Percentiles rank a stretch among this genome's conserved stretches.
Evolutionary conservation across 1,140 invertebrate species (phyloP).

Genomic region (Drosophila bocki): DNA sequence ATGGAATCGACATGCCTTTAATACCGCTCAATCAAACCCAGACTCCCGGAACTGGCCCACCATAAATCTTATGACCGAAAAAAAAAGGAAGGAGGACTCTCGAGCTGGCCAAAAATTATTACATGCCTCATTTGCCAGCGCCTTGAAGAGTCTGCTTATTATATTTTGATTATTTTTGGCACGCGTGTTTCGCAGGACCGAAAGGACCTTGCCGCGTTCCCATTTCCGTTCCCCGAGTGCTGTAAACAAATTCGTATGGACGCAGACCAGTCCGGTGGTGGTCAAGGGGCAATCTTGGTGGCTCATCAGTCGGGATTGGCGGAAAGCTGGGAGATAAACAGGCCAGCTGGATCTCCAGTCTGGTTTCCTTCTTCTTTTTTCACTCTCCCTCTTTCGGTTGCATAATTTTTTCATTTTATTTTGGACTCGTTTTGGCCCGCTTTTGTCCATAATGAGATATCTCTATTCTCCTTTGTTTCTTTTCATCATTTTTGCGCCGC

Average conservation of each 20-base stretch:
- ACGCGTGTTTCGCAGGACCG: slow-evolving; percentile 53
- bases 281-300: slow-evolving; percentile 18
- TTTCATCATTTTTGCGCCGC: slow-evolving; percentile 65
- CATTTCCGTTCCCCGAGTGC: slow-evolving; percentile 24
- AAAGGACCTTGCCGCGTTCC: slow-evolving; percentile 15
- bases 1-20: neutral
- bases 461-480: slow-evolving; percentile 81
- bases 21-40: slow-evolving; percentile 14
- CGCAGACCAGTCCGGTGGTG: slow-evolving; percentile 26
- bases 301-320: slow-evolving; percentile 19
- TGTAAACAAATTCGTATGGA: slow-evolving; percentile 78
- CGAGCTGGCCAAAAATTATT: slow-evolving; percentile 61
- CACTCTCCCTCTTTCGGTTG: slow-evolving; percentile 39
- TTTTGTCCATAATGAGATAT: slow-evolving; percentile 83
- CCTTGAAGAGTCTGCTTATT: slow-evolving; percentile 77
- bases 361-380: neutral
- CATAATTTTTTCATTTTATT: slow-evolving; percentile 83
- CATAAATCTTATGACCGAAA: slow-evolving; percentile 45
- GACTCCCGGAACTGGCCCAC: slow-evolving; percentile 11
- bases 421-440: slow-evolving; percentile 61
- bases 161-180: slow-evolving; percentile 79
- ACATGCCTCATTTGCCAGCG: slow-evolving; percentile 79
- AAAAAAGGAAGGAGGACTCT: slow-evolving; percentile 2
- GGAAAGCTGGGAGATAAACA: slow-evolving; percentile 25
- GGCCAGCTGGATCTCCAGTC: slow-evolving; percentile 22